Evolutionary conservation across 2,888 invertebrate species (phyloP), one percentile per base, ranked within the genome.

Genomic region (Eupithecia tripunctaria): DNA sequence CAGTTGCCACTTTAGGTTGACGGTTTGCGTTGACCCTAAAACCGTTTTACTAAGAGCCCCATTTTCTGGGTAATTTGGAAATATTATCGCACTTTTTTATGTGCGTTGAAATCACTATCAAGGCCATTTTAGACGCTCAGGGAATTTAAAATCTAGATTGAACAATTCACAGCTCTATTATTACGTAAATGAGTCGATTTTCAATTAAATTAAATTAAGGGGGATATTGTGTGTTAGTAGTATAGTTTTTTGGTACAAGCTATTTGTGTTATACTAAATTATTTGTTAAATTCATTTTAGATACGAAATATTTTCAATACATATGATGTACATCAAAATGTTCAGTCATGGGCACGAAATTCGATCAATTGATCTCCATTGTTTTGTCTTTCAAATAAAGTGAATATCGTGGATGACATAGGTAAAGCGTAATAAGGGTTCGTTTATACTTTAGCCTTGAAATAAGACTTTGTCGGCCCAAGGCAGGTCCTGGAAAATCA

Each of bases 11-110:
- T 60, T 29, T 29, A 60, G 2, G 27, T 18, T 29, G 18, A 27
- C 21, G 6, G 38, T 41, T 38, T 64, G 25, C 38, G 21, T 6
- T 38, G 59, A 64, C 72, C 74, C 74, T 47, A 41, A 63, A 70
- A 75, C 62, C 71, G 70, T 76, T 78, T 76, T 77, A 75, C 74
- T 73, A 67, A 60, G 65, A 47, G 18, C 43, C 64, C 73, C 69
- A 74, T 77, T 77, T 65, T 69, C 75, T 66, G 41, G 70, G 62
- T 67, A 71, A 68, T 76, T 72, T 47, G 71, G 70, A 77, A 74
- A 74, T 74, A 77, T 75, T 77, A 74, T 73, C 74, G 74, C 74
- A 68, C 60, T 75, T 76, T 75, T 73, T 74, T 71, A 74, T 71
- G 43, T 69, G 32, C 12, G 60, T 64, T 66, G 68, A 74, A 75